Conservation (phyloP, 2,888 invertebrate genomes). For the Sabatieria punctata region DNA sequence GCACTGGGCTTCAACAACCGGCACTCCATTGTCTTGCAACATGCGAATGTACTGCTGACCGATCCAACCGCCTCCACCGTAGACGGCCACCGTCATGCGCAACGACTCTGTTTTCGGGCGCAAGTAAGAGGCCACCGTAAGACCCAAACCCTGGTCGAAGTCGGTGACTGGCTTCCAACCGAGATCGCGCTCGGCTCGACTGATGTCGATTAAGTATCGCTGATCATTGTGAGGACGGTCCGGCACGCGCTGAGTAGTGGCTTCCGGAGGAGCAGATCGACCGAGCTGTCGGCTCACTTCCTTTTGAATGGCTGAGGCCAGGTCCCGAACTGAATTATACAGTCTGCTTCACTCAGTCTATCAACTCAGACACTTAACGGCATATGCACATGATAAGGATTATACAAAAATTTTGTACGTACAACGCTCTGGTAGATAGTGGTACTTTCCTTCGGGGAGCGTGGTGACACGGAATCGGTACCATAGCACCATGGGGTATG, state of each 20-base stretch:
- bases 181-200: constrained; percentile 20
- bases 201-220: constrained; percentile 24
- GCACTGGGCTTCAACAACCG: constrained; percentile 18
- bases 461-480: too few relatives aligned
- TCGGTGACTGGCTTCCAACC: constrained; percentile 22
- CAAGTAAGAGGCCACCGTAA: constrained; percentile 21
- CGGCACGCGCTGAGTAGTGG: constrained; percentile 15
- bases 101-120: constrained; percentile 11
- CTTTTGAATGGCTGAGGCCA: constrained; percentile 21
- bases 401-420: too few relatives aligned
- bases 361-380: too few relatives aligned
- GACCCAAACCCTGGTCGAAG: constrained; percentile 26
- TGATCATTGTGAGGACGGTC: constrained; percentile 29
- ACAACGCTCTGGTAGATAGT: too few relatives aligned
- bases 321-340: constrained; percentile 22
- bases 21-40: constrained; percentile 16
- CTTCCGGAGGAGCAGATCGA: constrained; percentile 10
- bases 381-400: too few relatives aligned
- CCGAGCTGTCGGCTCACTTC: constrained; percentile 24
- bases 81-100: constrained; percentile 23
- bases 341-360: too few relatives aligned
- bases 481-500: too few relatives aligned
- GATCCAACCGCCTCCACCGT: constrained; percentile 22
- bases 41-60: constrained; percentile 18
- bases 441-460: too few relatives aligned